These are phyloP conservation scores for Drosophila subpulchrella DNA, from an alignment of 1,140 invertebrate genomes.

Conservation along the genomic window DNA sequence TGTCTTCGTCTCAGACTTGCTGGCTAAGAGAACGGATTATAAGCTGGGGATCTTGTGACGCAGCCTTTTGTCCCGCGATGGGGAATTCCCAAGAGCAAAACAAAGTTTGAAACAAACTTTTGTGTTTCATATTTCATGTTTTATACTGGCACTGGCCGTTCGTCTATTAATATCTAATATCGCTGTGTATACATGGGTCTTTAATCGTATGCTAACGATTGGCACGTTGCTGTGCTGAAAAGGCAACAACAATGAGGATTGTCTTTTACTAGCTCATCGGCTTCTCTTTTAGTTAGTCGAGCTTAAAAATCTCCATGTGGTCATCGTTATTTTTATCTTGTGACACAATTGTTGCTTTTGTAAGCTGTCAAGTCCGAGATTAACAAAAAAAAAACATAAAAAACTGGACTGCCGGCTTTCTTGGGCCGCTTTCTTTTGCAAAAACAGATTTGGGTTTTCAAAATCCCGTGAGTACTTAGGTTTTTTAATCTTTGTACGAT, in stretches of 20 bases:
- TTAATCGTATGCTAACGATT: conserved; percentile 82
- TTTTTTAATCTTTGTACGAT: conserved; percentile 7
- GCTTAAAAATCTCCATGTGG: conserved; percentile 65
- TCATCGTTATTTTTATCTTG: conserved; percentile 80
- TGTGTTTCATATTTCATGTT: conserved; percentile 64
- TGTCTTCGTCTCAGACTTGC: conserved; percentile 32
- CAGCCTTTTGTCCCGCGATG: conserved; percentile 34
- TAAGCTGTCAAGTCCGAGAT: conserved; percentile 41
- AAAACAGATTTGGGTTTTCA: conserved; percentile 3
- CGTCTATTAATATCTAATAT: conserved; percentile 49
- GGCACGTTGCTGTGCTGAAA: conserved; percentile 51
- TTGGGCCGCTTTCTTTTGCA: conserved; percentile 31
- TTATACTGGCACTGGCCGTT: conserved; percentile 9
- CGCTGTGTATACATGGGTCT: conserved; percentile 26
- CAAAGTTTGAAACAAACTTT: conserved; percentile 70
- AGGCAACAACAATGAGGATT: conserved; percentile 66
- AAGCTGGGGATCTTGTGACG: conserved; percentile 52
- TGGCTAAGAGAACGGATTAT: conserved; percentile 29
- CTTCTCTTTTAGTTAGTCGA: conserved; percentile 55
- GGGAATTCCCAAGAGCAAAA: conserved; percentile 63
- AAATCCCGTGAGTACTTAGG: background rate
- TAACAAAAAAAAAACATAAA: conserved; percentile 2
- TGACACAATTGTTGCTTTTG: conserved; percentile 82
- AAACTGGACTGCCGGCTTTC: conserved; percentile 46
- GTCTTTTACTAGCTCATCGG: conserved; percentile 63